Percentiles rank a stretch among this genome's conserved stretches.
Conservation (phyloP, 2,888 invertebrate genomes). For the Pristionchus entomophagus region DNA sequence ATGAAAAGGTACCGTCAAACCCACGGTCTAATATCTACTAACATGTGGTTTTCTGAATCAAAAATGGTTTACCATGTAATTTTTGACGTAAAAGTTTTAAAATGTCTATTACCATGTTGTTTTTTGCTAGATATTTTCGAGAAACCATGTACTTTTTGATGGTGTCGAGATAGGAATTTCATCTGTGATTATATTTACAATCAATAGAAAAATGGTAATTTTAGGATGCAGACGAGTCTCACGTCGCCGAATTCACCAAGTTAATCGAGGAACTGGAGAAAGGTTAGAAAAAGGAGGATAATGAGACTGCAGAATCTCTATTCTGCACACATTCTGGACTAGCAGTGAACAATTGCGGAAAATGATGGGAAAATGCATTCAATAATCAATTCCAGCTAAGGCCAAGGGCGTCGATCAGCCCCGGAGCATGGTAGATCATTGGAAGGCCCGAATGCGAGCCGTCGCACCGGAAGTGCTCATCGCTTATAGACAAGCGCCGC, state of each 20-base stretch:
- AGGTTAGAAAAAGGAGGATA: not conserved
- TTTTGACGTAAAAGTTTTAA: too few species aligned
- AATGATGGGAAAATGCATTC: not conserved
- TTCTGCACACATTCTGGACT: too few species aligned
- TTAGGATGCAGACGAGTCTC: conserved; percentile 15
- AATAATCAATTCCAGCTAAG: not conserved
- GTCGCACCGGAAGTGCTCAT: not conserved
- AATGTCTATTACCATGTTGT: too few species aligned
- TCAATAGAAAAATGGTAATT: not conserved
- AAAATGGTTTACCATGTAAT: too few species aligned
- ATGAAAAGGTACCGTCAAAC: too few species aligned
- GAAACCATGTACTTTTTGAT: too few species aligned
- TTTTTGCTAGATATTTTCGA: too few species aligned
- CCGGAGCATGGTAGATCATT: not conserved
- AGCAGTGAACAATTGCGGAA: too few species aligned
- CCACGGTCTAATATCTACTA: too few species aligned
- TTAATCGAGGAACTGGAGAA: not conserved
- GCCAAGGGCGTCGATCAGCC: not conserved
- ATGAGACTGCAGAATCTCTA: not conserved
- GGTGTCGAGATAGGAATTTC: too few species aligned
- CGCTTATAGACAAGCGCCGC: not conserved
- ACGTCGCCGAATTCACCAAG: not conserved
- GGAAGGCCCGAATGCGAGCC: not conserved
- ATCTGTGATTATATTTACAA: not conserved
- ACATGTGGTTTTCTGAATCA: too few species aligned